A percentile compares a stretch with the other conserved stretches of the same genome.
These are phyloP conservation scores for Centrocercus urophasianus DNA, from an alignment of 2,113 vertebrate species.

Conservation along the genomic window DNA sequence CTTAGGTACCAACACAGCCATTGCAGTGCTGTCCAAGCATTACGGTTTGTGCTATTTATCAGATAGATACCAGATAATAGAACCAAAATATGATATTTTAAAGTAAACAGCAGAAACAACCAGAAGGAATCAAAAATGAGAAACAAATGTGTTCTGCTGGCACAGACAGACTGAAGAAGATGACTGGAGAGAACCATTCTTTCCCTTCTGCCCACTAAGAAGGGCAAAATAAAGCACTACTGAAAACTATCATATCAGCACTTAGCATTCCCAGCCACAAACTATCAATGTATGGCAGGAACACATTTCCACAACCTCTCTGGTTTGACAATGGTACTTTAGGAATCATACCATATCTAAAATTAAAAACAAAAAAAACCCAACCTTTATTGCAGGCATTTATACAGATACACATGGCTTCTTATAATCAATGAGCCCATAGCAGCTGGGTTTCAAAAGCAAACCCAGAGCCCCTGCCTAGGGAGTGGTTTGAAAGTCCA, in stretches of 20 bases:
- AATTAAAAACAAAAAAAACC: neutral
- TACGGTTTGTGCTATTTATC: neutral
- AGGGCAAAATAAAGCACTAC: neutral
- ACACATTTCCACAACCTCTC: neutral
- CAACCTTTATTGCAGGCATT: neutral
- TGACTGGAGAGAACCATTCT: neutral
- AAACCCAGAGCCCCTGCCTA: neutral
- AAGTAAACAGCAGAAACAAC: neutral
- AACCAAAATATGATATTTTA: neutral
- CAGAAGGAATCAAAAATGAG: neutral
- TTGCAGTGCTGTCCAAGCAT: neutral
- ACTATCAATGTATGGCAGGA: neutral
- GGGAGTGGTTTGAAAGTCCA: neutral
- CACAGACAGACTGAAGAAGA: neutral
- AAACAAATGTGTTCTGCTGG: neutral
- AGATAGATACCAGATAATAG: neutral
- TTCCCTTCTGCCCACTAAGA: neutral
- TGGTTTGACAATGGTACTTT: neutral
- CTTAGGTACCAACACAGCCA: neutral
- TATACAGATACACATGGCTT: neutral
- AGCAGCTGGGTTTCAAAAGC: neutral
- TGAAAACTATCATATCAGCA: neutral
- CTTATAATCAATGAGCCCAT: neutral
- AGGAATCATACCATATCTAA: neutral
- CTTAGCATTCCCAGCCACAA: fast-evolving